Evolutionary conservation across 2,113 vertebrate genomes (phyloP).

Genomic region (Siphamia tubifer): DNA sequence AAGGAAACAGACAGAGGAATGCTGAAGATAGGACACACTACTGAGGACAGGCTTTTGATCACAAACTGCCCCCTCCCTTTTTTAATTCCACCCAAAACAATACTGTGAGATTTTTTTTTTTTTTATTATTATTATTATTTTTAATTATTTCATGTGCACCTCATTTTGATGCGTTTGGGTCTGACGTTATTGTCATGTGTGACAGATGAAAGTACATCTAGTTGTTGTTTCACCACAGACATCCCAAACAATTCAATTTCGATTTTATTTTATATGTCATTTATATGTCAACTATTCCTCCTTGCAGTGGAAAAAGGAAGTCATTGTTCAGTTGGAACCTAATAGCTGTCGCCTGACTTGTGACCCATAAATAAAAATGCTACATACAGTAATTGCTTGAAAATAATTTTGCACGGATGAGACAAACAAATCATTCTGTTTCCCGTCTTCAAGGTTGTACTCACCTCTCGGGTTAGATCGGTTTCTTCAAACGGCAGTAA

Average conservation of each 20-base stretch:
- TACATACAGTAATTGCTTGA: constrained; percentile 22
- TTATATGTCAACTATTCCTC: background rate
- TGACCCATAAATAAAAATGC: constrained; percentile 14
- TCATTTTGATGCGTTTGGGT: too few species aligned
- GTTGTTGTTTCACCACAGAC: too few species aligned
- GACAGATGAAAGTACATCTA: too few species aligned
- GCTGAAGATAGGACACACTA: too few species aligned
- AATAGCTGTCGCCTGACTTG: background rate
- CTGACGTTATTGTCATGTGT: too few species aligned
- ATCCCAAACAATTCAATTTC: background rate
- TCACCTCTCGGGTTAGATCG: constrained; percentile 26
- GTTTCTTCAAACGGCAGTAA: constrained; percentile 30
- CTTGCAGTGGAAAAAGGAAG: background rate
- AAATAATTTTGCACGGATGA: constrained; percentile 13
- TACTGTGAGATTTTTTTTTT: too few species aligned
- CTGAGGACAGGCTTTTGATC: too few species aligned
- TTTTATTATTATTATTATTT: too few species aligned
- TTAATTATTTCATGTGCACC: too few species aligned
- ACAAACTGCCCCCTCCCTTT: too few species aligned
- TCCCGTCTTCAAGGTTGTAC: constrained; percentile 35
- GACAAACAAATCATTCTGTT: constrained; percentile 36
- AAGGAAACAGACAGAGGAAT: too few species aligned
- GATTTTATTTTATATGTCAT: background rate
- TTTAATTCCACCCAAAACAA: too few species aligned
- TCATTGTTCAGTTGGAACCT: constrained; percentile 8